Conservation (phyloP, 2,797 vertebrate genomes). For the Acropternis orthonyx region DNA sequence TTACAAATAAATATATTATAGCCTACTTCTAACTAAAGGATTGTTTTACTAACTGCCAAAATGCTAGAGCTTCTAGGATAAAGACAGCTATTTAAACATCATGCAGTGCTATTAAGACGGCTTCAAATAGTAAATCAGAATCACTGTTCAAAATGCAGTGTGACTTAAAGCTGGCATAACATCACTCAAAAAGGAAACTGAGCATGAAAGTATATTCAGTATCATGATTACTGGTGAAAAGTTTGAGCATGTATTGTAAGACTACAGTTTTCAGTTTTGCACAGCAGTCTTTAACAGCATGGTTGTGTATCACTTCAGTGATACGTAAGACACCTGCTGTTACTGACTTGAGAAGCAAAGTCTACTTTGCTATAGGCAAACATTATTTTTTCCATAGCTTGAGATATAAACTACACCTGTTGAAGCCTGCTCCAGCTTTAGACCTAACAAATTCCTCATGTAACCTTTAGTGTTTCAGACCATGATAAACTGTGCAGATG, state of each 20-base stretch:
- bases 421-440: not conserved
- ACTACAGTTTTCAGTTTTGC: not conserved
- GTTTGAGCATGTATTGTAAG: not conserved
- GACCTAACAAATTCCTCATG: not conserved
- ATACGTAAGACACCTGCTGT: not conserved
- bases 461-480: not conserved
- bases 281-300: rapidly evolving
- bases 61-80: not conserved
- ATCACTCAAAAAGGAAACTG: not conserved
- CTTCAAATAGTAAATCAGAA: not conserved
- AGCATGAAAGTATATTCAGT: not conserved
- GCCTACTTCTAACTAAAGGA: not conserved
- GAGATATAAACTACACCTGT: not conserved
- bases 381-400: not conserved
- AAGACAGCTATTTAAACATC: not conserved
- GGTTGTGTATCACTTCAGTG: not conserved
- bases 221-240: not conserved
- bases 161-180: not conserved
- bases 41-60: not conserved
- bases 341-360: not conserved
- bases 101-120: rapidly evolving
- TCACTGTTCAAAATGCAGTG: not conserved
- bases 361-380: not conserved
- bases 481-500: not conserved
- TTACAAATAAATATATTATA: not conserved